Base-by-base conservation (phyloP, 2,888 invertebrate genomes). In the Acanthosepion pharaonis region DNA sequence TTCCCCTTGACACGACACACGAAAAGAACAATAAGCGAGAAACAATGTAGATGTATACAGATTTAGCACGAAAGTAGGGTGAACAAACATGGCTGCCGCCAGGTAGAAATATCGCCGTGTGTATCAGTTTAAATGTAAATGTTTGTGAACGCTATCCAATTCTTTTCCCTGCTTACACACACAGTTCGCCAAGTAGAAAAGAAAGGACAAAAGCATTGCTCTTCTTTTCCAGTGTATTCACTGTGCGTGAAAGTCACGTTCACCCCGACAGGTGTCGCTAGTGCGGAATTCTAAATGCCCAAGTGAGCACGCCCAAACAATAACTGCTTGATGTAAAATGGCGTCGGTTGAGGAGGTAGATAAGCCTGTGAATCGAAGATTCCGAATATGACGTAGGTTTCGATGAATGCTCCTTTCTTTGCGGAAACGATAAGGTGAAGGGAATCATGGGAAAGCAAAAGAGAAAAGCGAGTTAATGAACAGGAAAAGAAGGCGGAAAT, bases 41-140 rank as follows among this genome's bases (percentile, higher is more conserved):
- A 78, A 78, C 78, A 78, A 78, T n/a, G n/a, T n/a, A 18, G n/a
- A 78, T 78, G 78, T 78, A 78, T 78, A 78, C 78, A 78, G 78
- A 33, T 78, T 78, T n/a, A 11, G n/a, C n/a, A 78, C 11, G n/a
- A 78, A 15, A 78, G 78, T 78, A 78, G 15, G n/a, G 78, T n/a
- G 78, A 78, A 78, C 78, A 78, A 78, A 78, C 78, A 78, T 78
- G 78, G 28, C 78, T n/a, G n/a, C 78, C n/a, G n/a, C 78, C 78
- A 78, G 78, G 78, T 78, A 33, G 78, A 15, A 78, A 78, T 78
- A 33, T n/a, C 78, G 11, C 78, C n/a, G 78, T 78, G 78, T 78
- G 78, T 78, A 78, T n/a, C 78, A n/a, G 78, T 78, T 78, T 78
- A 78, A 78, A 78, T 78, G 78, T 78, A 78, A 78, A 78, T 78